Conservation (phyloP, 2,797 vertebrate species). For the Tenualosa ilisha region DNA sequence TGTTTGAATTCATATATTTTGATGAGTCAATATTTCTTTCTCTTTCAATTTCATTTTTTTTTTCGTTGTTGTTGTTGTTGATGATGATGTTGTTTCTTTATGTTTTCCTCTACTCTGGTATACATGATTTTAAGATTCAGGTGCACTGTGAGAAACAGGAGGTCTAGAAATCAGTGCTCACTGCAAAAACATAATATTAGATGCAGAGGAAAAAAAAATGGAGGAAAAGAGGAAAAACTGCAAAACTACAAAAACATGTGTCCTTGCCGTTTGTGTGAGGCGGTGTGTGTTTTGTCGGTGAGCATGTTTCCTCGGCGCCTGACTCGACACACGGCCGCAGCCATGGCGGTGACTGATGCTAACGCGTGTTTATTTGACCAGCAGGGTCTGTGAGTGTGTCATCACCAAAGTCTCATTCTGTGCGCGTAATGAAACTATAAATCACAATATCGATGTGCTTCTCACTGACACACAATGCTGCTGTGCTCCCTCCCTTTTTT, state of each 20-base stretch:
- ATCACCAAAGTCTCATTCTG: slow-evolving; percentile 47
- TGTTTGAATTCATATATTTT: slow-evolving; percentile 1
- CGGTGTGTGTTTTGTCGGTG: not conserved
- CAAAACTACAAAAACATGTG: not conserved
- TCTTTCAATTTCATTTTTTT: not conserved
- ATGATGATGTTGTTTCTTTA: not conserved
- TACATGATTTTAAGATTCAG: not conserved
- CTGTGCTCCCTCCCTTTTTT: not conserved
- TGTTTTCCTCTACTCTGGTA: not conserved
- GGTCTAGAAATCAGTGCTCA: not conserved
- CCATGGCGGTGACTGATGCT: slow-evolving; percentile 1
- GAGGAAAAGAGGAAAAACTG: not conserved
- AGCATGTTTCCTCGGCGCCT: not conserved
- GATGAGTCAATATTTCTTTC: slow-evolving; percentile 16
- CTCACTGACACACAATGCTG: slow-evolving; percentile 6
- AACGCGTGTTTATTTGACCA: slow-evolving; percentile 42
- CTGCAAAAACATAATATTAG: not conserved
- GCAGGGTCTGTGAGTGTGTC: slow-evolving; percentile 41
- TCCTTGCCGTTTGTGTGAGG: slow-evolving; percentile 5
- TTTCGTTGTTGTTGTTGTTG: no score
- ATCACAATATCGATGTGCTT: slow-evolving; percentile 33
- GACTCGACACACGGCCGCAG: not conserved
- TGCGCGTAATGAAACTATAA: slow-evolving; percentile 50
- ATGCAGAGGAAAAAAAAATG: not conserved
- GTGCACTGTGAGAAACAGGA: not conserved